Base-by-base conservation (phyloP, 1,140 invertebrate species). In the Hylaeus anthracinus region DNA sequence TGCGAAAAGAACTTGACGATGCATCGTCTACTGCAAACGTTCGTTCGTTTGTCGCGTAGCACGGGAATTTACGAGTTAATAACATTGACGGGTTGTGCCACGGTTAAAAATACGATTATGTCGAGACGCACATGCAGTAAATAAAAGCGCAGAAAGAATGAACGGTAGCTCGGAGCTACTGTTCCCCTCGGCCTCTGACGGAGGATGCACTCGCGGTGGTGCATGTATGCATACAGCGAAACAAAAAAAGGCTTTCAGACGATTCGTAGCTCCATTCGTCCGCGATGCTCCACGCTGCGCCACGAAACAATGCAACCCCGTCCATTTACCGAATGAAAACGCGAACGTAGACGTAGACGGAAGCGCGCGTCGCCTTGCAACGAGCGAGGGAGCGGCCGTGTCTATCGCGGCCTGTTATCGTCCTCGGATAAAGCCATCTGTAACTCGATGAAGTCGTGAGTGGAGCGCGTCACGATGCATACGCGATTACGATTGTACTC, bases 251-350 rank as follows among this genome's bases (percentile, higher is more conserved):
- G 72, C 72, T 80, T 80, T 80, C 79, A 80, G 79, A 80, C 79
- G 79, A 80, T 61, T 75, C 75, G 74, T 60, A 39, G 73, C 64
- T 70, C 79, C 58, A 82, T 72, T 78, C 74, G 78, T 65, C 64
- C 79, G 64, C 63, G 78, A 65, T 80, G 64, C 63, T 66, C 71
- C 39, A 6, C 26, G 80, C 43, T 56, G 64, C 63, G 64, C 63
- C 39, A n/a, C 41, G 48, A 58, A 72, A 82, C 80, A 82, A 82
- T 79, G 53, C 63, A 8, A 9, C 66, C 53, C 58, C 75, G 75
- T 72, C 80, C 80, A 82, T 82, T 78, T 82, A 70, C 66, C 80
- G 80, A 82, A 82, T 82, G 80, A 78, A 79, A 82, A 56, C 60
- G 72, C 51, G 45, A 75, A 43, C 61, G 65, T 39, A 77, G 79